These are phyloP conservation scores for Pipra filicauda DNA, from an alignment of 2,113 vertebrate species.

Conservation along the genomic window DNA sequence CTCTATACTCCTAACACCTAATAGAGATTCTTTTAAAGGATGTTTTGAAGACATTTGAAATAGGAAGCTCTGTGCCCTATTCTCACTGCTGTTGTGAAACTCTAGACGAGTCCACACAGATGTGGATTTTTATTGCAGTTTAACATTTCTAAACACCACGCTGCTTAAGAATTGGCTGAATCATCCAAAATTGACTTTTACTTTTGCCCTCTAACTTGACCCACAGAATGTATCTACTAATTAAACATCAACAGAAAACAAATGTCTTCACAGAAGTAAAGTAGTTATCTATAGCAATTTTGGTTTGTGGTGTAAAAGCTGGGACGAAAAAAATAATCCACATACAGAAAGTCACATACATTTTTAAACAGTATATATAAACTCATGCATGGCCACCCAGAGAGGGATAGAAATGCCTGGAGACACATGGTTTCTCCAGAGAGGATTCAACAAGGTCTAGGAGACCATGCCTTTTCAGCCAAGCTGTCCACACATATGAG, in stretches of 20 bases:
- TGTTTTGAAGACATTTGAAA: constrained; percentile 62
- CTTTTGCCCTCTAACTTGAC: not conserved
- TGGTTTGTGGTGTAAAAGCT: not conserved
- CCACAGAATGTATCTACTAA: not conserved
- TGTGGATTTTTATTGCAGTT: constrained; percentile 44
- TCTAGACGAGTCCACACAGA: not conserved
- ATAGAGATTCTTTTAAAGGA: constrained; percentile 53
- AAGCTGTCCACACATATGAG: not conserved
- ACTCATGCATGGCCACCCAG: not conserved
- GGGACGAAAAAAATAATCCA: not conserved
- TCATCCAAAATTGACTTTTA: not conserved
- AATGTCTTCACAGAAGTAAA: constrained; percentile 14
- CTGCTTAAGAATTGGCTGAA: constrained; percentile 19
- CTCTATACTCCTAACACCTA: constrained; percentile 48
- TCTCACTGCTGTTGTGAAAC: constrained; percentile 49
- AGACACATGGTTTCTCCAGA: not conserved
- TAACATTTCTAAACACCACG: constrained; percentile 1
- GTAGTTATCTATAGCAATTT: constrained; percentile 1
- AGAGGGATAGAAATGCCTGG: not conserved
- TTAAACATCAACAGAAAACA: constrained; percentile 22
- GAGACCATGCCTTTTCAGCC: not conserved
- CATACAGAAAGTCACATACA: not conserved
- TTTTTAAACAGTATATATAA: not conserved
- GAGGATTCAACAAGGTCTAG: rapidly evolving
- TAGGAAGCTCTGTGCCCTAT: constrained; percentile 29